Evolutionary conservation across 2,113 vertebrate genomes (phyloP).

Genomic region (Hylia prasina): DNA sequence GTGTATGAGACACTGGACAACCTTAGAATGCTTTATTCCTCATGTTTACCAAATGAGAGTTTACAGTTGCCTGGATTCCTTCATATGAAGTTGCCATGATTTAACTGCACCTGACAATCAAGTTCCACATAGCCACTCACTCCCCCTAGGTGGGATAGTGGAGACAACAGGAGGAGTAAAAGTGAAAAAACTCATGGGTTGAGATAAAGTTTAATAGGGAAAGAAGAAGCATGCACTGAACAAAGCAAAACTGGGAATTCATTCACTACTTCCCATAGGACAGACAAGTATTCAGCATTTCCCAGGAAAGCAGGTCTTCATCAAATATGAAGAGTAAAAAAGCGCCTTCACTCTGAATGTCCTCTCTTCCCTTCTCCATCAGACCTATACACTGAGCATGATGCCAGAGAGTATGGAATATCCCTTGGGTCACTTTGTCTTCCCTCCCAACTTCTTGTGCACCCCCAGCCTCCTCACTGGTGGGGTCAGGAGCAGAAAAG

Average conservation of each 20-base stretch:
- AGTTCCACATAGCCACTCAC: not conserved
- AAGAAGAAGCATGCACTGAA: not conserved
- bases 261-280: not conserved
- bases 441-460: not conserved
- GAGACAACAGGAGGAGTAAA: not conserved
- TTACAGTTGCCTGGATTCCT: not conserved
- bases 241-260: not conserved
- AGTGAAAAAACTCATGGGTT: not conserved
- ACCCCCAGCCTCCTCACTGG: not conserved
- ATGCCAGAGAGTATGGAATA: not conserved
- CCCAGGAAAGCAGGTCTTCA: not conserved
- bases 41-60: not conserved
- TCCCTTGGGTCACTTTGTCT: not conserved
- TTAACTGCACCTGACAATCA: not conserved
- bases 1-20: not conserved
- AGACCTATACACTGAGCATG: not conserved
- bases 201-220: not conserved
- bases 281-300: not conserved
- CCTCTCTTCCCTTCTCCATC: not conserved
- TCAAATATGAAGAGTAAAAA: no score
- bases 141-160: fast-evolving
- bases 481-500: not conserved
- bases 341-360: fast-evolving
- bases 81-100: not conserved
- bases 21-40: not conserved